Percentiles rank a stretch among this genome's conserved stretches.
Evolutionary conservation across 2,797 vertebrate genomes (phyloP).

Genomic region (Spheniscus humboldti): DNA sequence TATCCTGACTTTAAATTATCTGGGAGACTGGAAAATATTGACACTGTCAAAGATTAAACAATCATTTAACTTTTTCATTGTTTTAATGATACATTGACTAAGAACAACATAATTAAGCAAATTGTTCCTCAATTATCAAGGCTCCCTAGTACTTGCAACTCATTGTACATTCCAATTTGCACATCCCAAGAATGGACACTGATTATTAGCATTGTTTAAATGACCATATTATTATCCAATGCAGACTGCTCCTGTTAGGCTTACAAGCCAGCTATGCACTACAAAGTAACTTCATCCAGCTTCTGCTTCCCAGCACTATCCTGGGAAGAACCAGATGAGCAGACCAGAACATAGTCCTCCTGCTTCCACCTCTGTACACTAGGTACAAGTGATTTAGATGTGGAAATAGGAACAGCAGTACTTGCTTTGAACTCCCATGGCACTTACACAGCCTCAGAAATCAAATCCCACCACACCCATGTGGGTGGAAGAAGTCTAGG

Average conservation of each 20-base stretch:
- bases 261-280: background rate
- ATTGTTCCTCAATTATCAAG: background rate
- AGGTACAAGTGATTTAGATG: background rate
- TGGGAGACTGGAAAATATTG: background rate
- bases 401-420: slow-evolving; percentile 14
- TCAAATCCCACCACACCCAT: slow-evolving; percentile 47
- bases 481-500: slow-evolving; percentile 12
- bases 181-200: background rate
- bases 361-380: background rate
- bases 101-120: background rate
- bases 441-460: slow-evolving; percentile 6
- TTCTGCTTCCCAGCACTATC: background rate
- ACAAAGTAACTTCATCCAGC: background rate
- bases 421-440: slow-evolving; percentile 34
- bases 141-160: background rate
- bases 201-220: background rate
- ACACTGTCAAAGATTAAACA: background rate
- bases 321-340: background rate
- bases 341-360: background rate
- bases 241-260: background rate
- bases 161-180: background rate
- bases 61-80: background rate
- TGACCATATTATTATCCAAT: background rate
- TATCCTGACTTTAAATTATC: background rate
- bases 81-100: background rate